phyloP scores from a whole-genome alignment of 2,797 vertebrate genomes.

The Protonibea diacanthus region DNA sequence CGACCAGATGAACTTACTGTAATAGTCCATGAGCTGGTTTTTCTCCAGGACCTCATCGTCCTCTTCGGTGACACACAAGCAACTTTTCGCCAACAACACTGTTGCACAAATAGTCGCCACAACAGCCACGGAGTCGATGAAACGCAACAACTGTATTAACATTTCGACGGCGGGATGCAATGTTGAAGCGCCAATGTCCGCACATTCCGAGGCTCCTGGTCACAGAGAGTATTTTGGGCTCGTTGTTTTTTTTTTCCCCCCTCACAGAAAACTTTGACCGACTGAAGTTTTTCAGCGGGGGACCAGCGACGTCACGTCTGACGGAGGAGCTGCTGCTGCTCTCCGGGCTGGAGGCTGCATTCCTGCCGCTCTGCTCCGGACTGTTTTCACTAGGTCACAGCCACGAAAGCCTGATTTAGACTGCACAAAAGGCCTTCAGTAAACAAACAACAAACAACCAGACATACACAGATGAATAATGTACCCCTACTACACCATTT shows the following conservation, averaged over 20 bases:
- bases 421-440: not conserved
- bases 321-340: conserved; percentile 66
- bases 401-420: conserved; percentile 5
- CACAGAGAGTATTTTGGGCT: conserved; percentile 25
- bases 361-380: conserved; percentile 46
- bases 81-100: conserved; percentile 62
- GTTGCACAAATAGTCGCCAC: conserved; percentile 62
- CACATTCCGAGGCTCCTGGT: conserved; percentile 66
- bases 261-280: conserved; percentile 65
- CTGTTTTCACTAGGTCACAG: conserved; percentile 36
- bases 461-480: too few species aligned
- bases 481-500: too few species aligned
- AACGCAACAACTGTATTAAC: conserved; percentile 51
- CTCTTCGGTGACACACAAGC: conserved; percentile 65
- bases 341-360: conserved; percentile 47
- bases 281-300: conserved; percentile 68
- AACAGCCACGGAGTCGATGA: conserved; percentile 42
- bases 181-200: conserved; percentile 39
- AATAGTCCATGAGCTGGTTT: conserved; percentile 77
- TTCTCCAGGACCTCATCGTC: conserved; percentile 78
- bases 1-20: conserved; percentile 83
- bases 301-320: conserved; percentile 83
- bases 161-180: conserved; percentile 74
- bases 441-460: not conserved
- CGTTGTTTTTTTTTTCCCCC: conserved; percentile 34